These are phyloP conservation scores for Melinaea marsaeus DNA, from an alignment of 2,888 invertebrate genomes.

Conservation along the genomic window DNA sequence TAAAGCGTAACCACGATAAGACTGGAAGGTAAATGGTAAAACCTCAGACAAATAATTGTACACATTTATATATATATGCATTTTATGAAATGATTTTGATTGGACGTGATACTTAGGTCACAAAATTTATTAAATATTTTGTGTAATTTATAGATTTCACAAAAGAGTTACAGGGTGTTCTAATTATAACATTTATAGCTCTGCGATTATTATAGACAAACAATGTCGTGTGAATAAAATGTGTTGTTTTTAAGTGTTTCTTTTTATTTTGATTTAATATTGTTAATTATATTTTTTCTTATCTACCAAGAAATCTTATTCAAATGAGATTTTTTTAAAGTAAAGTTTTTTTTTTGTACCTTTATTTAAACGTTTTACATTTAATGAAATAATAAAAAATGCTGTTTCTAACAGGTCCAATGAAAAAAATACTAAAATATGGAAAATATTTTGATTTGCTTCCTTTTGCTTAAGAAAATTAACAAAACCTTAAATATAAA, in stretches of 20 bases:
- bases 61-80: neutral
- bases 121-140: neutral
- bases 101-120: neutral
- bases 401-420: too few species aligned
- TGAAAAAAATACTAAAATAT: neutral
- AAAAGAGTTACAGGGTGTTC: neutral
- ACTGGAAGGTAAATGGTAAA: neutral
- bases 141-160: neutral
- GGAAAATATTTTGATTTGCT: too few species aligned
- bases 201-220: constrained; percentile 24
- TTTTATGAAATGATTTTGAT: neutral
- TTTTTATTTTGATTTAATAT: constrained; percentile 9
- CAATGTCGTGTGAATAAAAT: constrained; percentile 29
- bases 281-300: neutral
- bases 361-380: too few species aligned
- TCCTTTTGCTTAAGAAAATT: too few species aligned
- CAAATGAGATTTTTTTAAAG: too few species aligned
- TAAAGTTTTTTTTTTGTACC: too few species aligned
- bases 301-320: too few species aligned
- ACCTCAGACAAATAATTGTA: neutral
- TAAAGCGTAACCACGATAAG: neutral
- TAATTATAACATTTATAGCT: constrained; percentile 1
- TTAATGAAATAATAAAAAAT: too few species aligned
- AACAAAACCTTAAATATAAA: too few species aligned
- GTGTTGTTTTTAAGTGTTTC: constrained; percentile 22